Conservation (phyloP, 2,113 vertebrate genomes). For the Phyllostomus hastatus region DNA sequence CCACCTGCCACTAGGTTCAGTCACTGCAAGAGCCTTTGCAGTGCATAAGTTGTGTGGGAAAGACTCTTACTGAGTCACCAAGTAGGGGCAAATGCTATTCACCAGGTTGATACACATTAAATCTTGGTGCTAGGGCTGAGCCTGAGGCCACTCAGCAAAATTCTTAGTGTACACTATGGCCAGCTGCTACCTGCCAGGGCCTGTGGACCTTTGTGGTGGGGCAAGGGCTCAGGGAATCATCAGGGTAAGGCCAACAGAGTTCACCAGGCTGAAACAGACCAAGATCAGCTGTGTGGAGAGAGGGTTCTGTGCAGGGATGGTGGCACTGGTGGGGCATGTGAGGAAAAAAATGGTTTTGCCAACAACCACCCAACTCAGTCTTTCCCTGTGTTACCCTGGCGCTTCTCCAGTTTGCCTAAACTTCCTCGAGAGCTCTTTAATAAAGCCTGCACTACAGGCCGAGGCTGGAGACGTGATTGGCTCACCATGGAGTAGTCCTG, state of each 20-base stretch:
- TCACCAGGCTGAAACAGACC: not conserved
- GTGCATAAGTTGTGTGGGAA: not conserved
- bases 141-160: not conserved
- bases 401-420: not conserved
- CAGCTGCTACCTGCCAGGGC: not conserved
- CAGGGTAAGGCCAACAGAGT: not conserved
- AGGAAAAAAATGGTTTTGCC: not conserved
- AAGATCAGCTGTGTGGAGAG: not conserved
- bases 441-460: not conserved
- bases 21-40: not conserved
- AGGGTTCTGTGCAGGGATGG: not conserved
- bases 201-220: not conserved
- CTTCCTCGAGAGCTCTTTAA: not conserved
- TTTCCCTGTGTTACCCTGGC: not conserved
- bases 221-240: not conserved
- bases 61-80: not conserved
- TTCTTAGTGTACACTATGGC: not conserved
- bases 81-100: not conserved
- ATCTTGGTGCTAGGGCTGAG: not conserved
- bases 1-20: not conserved
- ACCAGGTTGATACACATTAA: not conserved
- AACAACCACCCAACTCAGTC: not conserved
- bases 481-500: not conserved
- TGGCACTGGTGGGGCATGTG: not conserved
- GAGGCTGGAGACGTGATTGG: not conserved